Evolutionary conservation across 2,888 invertebrate species (phyloP).

Genomic region (Cataglyphis albicans): DNA sequence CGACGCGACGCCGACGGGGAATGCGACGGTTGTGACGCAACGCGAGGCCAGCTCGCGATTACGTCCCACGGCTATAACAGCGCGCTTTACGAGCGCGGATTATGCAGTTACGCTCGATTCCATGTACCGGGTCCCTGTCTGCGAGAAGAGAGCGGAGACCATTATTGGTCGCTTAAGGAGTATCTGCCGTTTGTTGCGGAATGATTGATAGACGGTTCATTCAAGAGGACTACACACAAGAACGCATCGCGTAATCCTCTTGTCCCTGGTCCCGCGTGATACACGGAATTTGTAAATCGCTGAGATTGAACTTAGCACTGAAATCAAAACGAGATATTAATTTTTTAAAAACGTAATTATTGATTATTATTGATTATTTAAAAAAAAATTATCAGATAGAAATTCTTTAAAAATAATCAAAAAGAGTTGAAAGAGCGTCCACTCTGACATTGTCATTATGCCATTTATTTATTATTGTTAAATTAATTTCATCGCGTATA

Average conservation of each 20-base stretch:
- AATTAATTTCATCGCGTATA: background rate
- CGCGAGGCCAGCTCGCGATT: slow-evolving; percentile 32
- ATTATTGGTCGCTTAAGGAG: slow-evolving; percentile 20
- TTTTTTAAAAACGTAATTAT: background rate
- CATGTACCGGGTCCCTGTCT: slow-evolving; percentile 29
- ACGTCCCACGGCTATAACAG: slow-evolving; percentile 36
- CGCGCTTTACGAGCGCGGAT: slow-evolving; percentile 48
- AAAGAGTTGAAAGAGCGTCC: background rate
- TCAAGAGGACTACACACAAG: background rate
- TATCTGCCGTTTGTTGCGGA: slow-evolving; percentile 39
- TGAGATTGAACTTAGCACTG: slow-evolving; percentile 31
- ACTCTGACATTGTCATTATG: background rate
- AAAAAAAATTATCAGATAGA: background rate
- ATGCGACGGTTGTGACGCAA: slow-evolving; percentile 38
- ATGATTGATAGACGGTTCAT: slow-evolving; percentile 48
- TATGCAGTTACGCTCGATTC: slow-evolving; percentile 54
- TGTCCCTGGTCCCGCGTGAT: slow-evolving; percentile 23
- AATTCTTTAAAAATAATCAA: background rate
- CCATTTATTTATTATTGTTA: background rate
- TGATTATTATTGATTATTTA: slow-evolving; percentile 1
- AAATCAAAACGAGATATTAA: background rate
- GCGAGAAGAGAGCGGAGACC: slow-evolving; percentile 19
- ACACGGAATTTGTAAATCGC: slow-evolving; percentile 25
- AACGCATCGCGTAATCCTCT: slow-evolving; percentile 25
- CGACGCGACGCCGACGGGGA: slow-evolving; percentile 41